Conservation (phyloP, 2,888 invertebrate species). For the Eremobia ochroleuca region DNA sequence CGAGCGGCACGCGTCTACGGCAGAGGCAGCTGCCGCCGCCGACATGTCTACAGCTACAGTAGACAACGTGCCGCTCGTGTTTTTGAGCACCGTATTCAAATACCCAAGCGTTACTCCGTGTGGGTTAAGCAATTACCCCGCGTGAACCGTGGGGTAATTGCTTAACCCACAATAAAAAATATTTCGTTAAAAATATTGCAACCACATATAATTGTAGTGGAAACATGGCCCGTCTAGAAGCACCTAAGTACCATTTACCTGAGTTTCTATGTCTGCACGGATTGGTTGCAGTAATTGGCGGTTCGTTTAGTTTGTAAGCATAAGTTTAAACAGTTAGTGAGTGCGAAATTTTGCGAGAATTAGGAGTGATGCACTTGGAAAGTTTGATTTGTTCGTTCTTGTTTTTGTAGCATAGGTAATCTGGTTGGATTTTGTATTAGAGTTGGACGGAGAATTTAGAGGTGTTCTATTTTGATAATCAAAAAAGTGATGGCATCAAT, state of each 20-base stretch:
- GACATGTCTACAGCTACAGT: too few species aligned
- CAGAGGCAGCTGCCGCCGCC: too few species aligned
- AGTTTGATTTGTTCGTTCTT: constrained; percentile 1
- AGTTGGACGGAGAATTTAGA: not conserved
- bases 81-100: too few species aligned
- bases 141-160: too few species aligned
- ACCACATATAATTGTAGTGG: not conserved
- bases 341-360: constrained; percentile 13
- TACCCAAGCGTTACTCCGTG: too few species aligned
- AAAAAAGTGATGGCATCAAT: not conserved
- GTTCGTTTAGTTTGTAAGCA: constrained; percentile 27
- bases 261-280: constrained; percentile 27
- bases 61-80: too few species aligned
- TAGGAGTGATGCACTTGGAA: constrained; percentile 6
- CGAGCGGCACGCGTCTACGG: too few species aligned
- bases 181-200: too few species aligned
- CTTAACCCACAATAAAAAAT: too few species aligned
- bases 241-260: constrained; percentile 6
- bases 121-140: too few species aligned
- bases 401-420: not conserved
- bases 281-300: constrained; percentile 32
- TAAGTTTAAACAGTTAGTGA: constrained; percentile 33
- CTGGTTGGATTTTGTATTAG: not conserved
- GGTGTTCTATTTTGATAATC: not conserved
- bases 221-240: constrained; percentile 9